These are phyloP conservation scores for Morone saxatilis DNA, from an alignment of 2,113 vertebrate genomes.

Conservation along the genomic window DNA sequence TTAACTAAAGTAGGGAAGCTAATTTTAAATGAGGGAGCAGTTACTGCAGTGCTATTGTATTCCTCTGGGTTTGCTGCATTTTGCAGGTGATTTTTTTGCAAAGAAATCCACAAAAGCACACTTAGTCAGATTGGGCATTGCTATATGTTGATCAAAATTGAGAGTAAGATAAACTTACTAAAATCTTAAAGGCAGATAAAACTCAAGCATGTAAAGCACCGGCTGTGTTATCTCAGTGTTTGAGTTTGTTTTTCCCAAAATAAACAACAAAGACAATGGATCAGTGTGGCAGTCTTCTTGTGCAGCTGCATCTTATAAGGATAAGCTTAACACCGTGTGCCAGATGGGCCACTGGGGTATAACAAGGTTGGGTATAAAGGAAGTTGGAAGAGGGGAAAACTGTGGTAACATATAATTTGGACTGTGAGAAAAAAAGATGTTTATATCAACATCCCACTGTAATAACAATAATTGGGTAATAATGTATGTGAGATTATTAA, in stretches of 20 bases:
- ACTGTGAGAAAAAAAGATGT: not conserved
- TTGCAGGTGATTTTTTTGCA: no score
- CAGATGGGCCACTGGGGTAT: conserved; percentile 29
- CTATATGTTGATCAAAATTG: not conserved
- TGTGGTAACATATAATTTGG: conserved; percentile 18
- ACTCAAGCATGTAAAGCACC: not conserved
- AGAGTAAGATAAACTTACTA: not conserved
- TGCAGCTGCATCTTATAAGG: conserved; percentile 7
- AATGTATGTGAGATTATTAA: conserved; percentile 31
- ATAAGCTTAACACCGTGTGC: conserved; percentile 1
- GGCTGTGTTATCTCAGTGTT: not conserved
- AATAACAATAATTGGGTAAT: conserved; percentile 26
- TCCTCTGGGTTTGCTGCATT: no score
- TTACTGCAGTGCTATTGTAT: no score
- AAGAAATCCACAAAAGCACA: not conserved
- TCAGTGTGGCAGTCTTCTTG: not conserved
- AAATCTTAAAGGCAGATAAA: conserved; percentile 3
- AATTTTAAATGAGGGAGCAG: no score
- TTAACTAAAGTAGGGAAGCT: no score
- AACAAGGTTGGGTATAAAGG: no score
- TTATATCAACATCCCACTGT: not conserved
- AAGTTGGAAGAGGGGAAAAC: conserved; percentile 2
- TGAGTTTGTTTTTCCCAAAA: conserved; percentile 12
- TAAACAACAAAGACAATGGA: conserved; percentile 10
- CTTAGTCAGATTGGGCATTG: not conserved